phyloP scores from a whole-genome alignment of 1,140 invertebrate species.

The Ylistrum balloti region DNA sequence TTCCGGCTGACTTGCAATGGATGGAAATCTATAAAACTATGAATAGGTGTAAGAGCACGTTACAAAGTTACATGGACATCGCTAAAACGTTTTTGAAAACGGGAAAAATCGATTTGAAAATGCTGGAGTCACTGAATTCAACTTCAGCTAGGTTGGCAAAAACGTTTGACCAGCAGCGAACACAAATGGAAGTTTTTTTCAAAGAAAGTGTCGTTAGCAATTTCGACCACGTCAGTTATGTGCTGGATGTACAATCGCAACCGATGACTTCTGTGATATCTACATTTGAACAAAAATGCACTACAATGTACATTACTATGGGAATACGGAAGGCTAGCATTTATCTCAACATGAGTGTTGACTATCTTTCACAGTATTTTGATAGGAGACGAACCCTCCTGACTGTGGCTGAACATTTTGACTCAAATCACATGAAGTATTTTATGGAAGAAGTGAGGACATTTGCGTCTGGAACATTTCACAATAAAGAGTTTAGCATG shows the following conservation, averaged over 20 bases:
- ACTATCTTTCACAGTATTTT: neutral
- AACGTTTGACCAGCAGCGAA: neutral
- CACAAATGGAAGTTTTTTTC: neutral
- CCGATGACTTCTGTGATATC: neutral
- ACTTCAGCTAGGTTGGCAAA: neutral
- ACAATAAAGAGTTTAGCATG: neutral
- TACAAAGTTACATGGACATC: neutral
- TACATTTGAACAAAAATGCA: slow-evolving; percentile 17
- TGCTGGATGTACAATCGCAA: neutral
- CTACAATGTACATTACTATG: neutral
- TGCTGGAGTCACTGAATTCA: neutral
- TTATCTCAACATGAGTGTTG: neutral
- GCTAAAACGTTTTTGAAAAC: neutral
- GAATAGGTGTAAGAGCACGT: neutral
- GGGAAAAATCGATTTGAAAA: neutral
- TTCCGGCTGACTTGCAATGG: neutral
- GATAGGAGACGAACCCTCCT: neutral
- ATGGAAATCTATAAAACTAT: neutral
- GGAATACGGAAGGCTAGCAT: neutral
- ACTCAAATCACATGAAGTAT: neutral
- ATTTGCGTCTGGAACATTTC: neutral
- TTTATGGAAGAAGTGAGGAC: slow-evolving; percentile 17
- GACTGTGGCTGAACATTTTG: neutral
- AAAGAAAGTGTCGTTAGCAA: neutral
- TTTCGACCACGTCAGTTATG: neutral